These are phyloP conservation scores for Diphyllodes magnificus DNA, from an alignment of 2,113 vertebrate genomes.

Conservation along the genomic window DNA sequence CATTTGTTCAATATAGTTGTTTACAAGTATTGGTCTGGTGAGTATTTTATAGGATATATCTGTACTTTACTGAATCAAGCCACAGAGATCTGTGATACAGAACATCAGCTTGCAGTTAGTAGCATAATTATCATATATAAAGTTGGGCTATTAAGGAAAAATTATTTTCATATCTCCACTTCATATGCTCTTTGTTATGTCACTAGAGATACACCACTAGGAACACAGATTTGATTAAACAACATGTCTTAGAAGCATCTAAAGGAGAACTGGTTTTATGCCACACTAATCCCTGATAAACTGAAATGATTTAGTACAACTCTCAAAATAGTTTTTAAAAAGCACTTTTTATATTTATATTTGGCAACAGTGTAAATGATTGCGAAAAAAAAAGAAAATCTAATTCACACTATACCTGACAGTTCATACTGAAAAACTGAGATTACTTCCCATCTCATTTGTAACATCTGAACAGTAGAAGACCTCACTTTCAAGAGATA, in stretches of 20 bases:
- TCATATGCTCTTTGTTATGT: neutral
- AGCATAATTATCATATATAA: neutral
- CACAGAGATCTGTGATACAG: neutral
- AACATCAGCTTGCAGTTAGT: neutral
- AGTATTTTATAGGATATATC: neutral
- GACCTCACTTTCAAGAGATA: neutral
- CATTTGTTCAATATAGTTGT: neutral
- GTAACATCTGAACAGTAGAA: neutral
- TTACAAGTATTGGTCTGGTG: neutral
- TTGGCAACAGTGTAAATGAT: neutral
- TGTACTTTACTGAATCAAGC: neutral
- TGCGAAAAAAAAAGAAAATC: neutral
- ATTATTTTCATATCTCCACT: neutral
- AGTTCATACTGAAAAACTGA: neutral
- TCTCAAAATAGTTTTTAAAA: neutral
- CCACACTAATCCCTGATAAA: neutral
- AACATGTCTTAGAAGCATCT: neutral
- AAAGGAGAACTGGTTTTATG: neutral
- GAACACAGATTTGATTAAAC: neutral
- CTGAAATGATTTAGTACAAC: neutral
- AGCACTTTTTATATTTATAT: neutral
- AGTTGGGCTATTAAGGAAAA: neutral
- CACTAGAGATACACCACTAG: neutral
- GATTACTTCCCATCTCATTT: neutral
- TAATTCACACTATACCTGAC: neutral